Evolutionary conservation across 1,140 invertebrate species (phyloP), one percentile per base, ranked within the genome.

Genomic region (Drosophila sulfurigaster): DNA sequence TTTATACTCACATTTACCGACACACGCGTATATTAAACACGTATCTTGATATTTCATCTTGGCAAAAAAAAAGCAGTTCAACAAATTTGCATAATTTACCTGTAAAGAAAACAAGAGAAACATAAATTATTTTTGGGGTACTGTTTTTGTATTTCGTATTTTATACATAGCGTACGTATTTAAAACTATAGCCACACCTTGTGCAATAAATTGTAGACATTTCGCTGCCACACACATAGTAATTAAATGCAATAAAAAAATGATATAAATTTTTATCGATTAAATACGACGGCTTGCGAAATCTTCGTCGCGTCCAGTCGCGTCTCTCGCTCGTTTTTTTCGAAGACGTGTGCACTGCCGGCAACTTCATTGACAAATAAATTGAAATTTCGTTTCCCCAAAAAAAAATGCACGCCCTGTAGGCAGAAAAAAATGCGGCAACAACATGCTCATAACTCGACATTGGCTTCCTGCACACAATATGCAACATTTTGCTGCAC

Each of bases 321-420:
- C 68, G 73, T 57, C 32, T 8, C 35, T 38, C 35, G 35, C 20
- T 35, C 25, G 59, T 30, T 59, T 28, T 28, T 20, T 30, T 38
- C 8, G 62, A 60, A 77, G 80, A 87, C 82, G 83, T 87, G 76
- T 78, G 65, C 51, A 88, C 83, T 83, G 82, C 76, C 66, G 80
- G 83, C 85, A 80, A 81, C 70, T 83, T 78, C 85, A 89, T 88
- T 87, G 83, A 87, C 87, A 87, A 87, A 87, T 87, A 87, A 89
- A 88, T 75, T 72, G 59, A 63, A 72, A 79, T 78, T 75, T 71
- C 28, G 46, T 67, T 73, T 66, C 54, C 69, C 62, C 15, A n/a
- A 38, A 70, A 73, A 45, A 72, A 73, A 70, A 85, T 87, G 70
- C 62, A 82, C 73, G 83, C 82, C 82, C 82, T 87, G 75, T 73